Evolutionary conservation across 2,888 invertebrate species (phyloP), one percentile per base, ranked within the genome.

Genomic region (Tetragonisca angustula): DNA sequence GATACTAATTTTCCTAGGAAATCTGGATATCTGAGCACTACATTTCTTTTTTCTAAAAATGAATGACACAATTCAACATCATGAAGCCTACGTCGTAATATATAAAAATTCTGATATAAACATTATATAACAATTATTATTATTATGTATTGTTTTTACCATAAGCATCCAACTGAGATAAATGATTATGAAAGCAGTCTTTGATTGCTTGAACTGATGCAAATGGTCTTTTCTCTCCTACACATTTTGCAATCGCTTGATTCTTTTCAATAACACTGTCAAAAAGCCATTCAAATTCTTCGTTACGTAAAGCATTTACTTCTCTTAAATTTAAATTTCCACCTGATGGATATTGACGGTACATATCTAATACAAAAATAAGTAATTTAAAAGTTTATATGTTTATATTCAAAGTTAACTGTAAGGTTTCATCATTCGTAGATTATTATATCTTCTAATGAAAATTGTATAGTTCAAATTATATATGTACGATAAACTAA

Each of bases 201-300:
- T 95, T 95, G n/a, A 96, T 92, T 65, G 95, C 94, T 56, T 94
- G 92, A 36, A 95, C 91, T 87, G 93, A 94, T 54, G 91, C 80
- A 92, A 96, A 96, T 2, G 96, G 96, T 65, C 96, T 93, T 87
- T 94, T 93, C 68, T 27, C 27, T 27, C n/a, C n/a, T n/a, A 96
- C 95, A 50, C 94, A 91, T 62, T 92, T 93, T 0, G 96, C 96
- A 36, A 96, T 96, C 82, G 95, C 95, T 15, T 95, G 94, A 90
- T 95, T 96, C 81, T 96, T 94, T 91, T 97, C 96, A 76, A 96
- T 95, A n/a, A 96, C 96, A 94, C 96, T 96, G 32, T 95, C 95
- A 91, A 96, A 96, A 76, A 96, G 93, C 91, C 95, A 94, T 83
- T 95, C 95, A 92, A 96, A 96, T 84, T 95, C 94, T 67, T 95